A percentile compares a stretch with the other conserved stretches of the same genome.
Evolutionary conservation across 2,113 vertebrate genomes (phyloP).

Genomic region (Meriones unguiculatus): DNA sequence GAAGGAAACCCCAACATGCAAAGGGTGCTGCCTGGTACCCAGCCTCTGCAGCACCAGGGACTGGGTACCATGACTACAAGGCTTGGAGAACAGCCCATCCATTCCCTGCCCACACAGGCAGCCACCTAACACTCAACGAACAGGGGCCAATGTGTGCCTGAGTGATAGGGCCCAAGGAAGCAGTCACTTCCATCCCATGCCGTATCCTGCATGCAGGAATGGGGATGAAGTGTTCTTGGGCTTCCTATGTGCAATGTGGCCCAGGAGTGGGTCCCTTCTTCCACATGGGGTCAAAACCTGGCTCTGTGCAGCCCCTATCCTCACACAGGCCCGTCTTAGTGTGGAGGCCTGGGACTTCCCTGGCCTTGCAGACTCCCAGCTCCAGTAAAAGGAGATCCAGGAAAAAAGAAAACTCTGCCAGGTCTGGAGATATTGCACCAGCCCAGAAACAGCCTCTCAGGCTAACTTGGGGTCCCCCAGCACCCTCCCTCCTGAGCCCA

Average conservation of each 20-base stretch:
- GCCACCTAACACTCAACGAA: not conserved
- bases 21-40: not conserved
- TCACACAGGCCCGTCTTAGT: too few relatives aligned
- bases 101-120: not conserved
- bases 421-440: not conserved
- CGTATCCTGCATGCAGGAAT: not conserved
- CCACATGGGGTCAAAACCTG: not conserved
- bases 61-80: not conserved
- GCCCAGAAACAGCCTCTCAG: not conserved
- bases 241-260: not conserved
- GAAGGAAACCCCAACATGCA: not conserved
- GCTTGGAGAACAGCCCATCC: not conserved
- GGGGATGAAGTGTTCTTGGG: not conserved
- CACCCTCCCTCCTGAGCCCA: not conserved
- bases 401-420: not conserved
- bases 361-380: not conserved
- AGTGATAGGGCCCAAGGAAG: not conserved
- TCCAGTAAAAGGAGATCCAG: not conserved
- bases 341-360: not conserved
- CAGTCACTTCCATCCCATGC: not conserved
- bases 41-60: not conserved
- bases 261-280: not conserved
- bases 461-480: not conserved
- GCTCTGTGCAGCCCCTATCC: not conserved
- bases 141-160: not conserved